phyloP scores from a whole-genome alignment of 2,888 invertebrate genomes.

The Melolontha melolontha region DNA sequence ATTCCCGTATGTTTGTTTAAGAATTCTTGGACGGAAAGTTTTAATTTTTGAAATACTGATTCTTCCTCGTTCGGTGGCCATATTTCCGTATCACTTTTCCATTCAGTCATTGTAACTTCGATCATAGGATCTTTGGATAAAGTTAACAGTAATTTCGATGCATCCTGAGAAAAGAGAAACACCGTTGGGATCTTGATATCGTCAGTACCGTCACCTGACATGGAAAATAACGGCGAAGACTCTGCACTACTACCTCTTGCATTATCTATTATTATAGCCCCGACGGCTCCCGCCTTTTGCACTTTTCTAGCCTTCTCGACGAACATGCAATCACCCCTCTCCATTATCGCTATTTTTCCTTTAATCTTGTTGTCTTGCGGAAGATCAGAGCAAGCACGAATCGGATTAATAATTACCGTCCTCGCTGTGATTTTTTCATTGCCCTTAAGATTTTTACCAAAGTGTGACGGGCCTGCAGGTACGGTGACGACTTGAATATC shows the following conservation, averaged over 20 bases:
- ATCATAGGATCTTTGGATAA: slow-evolving; percentile 70
- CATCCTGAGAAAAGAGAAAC: slow-evolving; percentile 87
- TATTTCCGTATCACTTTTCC: slow-evolving; percentile 63
- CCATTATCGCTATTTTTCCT: slow-evolving; percentile 86
- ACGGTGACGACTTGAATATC: slow-evolving; percentile 62
- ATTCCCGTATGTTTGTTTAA: slow-evolving; percentile 63
- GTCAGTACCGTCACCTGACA: slow-evolving; percentile 93
- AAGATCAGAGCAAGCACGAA: slow-evolving; percentile 75
- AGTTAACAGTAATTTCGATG: slow-evolving; percentile 73
- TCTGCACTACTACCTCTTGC: slow-evolving; percentile 79
- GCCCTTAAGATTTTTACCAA: slow-evolving; percentile 81
- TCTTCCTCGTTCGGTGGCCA: slow-evolving; percentile 66
- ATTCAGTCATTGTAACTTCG: slow-evolving; percentile 69
- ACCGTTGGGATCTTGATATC: slow-evolving; percentile 92
- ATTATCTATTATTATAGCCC: slow-evolving; percentile 89
- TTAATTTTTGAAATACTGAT: slow-evolving; percentile 64
- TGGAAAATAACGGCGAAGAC: slow-evolving; percentile 89
- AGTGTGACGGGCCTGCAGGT: slow-evolving; percentile 91
- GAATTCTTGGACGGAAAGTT: slow-evolving; percentile 65
- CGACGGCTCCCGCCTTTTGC: slow-evolving; percentile 84
- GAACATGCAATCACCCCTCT: slow-evolving; percentile 95
- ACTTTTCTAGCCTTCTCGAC: slow-evolving; percentile 91
- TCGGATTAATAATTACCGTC: slow-evolving; percentile 76
- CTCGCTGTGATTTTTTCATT: slow-evolving; percentile 75
- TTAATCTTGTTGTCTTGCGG: slow-evolving; percentile 70